Conservation (phyloP, 2,113 vertebrate genomes). For the Bubo blakistoni region DNA sequence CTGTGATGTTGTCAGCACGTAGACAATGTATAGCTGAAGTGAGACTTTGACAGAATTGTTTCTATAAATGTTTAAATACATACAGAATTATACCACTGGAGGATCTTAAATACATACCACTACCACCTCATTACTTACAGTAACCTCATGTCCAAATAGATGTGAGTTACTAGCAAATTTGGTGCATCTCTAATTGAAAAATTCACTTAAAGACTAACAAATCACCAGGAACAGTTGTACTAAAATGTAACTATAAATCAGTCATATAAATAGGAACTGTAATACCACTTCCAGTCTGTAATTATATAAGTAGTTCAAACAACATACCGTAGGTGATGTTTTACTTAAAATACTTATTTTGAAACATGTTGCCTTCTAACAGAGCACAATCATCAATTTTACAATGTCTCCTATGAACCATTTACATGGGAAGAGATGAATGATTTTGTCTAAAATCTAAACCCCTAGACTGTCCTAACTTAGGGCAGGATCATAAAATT, state of each 20-base stretch:
- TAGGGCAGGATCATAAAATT: neutral
- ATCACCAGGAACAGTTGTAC: neutral
- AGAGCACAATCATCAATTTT: neutral
- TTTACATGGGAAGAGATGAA: neutral
- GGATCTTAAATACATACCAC: neutral
- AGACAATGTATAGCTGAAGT: neutral
- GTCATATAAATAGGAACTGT: neutral
- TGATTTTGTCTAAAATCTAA: neutral
- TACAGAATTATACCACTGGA: neutral
- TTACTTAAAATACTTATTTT: conserved; percentile 6
- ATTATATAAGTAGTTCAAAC: conserved; percentile 26
- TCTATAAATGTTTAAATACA: neutral
- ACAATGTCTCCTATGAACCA: neutral
- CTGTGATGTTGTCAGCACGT: neutral
- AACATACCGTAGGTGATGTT: neutral
- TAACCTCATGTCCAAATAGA: neutral
- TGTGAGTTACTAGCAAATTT: neutral
- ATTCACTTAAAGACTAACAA: neutral
- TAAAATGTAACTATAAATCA: neutral
- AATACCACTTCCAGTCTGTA: neutral
- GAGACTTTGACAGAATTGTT: neutral
- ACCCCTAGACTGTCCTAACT: neutral
- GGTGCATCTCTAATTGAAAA: neutral
- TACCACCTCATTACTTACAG: neutral
- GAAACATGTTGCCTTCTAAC: neutral